Evolutionary conservation across 2,113 vertebrate genomes (phyloP), one percentile per base, ranked within the genome.

Genomic region (Salvator merianae): DNA sequence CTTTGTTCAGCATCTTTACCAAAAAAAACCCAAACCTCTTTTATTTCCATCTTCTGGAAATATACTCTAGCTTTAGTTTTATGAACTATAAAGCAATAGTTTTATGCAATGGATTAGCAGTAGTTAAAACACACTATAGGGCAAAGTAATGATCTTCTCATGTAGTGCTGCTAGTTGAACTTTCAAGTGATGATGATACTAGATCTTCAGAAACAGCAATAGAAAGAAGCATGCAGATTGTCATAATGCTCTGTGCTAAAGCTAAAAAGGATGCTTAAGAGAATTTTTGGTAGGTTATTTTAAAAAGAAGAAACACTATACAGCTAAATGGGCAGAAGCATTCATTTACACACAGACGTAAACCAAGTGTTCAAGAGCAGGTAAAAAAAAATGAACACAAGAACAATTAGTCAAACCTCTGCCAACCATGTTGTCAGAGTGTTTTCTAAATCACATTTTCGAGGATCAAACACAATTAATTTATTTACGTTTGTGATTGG

Each of bases 171-270:
- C 78, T 86, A 77, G 81, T 70, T 85, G 85, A 90, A 77, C 63
- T 86, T 88, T 83, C 87, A 91, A 85, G 68, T 40, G 73, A 47
- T 66, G 70, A 1, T 85, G 77, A 70, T 74, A 86, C 90, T 89
- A 86, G 63, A 77, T 85, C 78, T 89, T 88, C 43, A 76, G 43
- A 91, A 78, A 90, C 73, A 83, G n/a, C 30, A 86, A 86, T 73
- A 80, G 40, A 20, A 30, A 85, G 38, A 79, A 86, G 82, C 72
- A 69, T 83, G 81, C 66, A 69, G 81, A 86, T 91, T 85, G 75
- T 65, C 79, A 91, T 3, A 90, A 62, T 78, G 71, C 87, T 89
- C 89, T 88, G 69, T 78, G 81, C 77, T 86, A 53, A 66, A 47
- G 87, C 86, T 87, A 86, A 74, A 91, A 65, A 53, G 40, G 32